Conservation (phyloP, 2,797 vertebrate species). For the Danio aesculapii region DNA sequence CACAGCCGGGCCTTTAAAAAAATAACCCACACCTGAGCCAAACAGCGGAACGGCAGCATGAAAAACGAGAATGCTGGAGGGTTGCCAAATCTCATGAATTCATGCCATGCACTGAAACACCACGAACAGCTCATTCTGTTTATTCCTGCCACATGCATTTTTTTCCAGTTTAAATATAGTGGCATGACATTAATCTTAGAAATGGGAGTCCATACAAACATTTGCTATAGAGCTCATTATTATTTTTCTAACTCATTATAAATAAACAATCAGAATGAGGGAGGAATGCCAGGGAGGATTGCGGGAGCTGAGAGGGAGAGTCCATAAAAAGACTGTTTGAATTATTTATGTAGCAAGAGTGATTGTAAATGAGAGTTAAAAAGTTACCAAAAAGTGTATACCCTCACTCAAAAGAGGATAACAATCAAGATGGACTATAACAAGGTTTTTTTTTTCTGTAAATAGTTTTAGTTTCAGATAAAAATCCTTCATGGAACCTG, state of each 20-base stretch:
- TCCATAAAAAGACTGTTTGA: constrained; percentile 13
- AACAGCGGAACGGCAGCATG: constrained; percentile 11
- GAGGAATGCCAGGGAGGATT: constrained; percentile 21
- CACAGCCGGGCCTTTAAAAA: constrained; percentile 33
- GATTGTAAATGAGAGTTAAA: not conserved
- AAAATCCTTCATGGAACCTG: too few species aligned
- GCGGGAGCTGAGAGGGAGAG: constrained; percentile 30
- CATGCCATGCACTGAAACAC: not conserved
- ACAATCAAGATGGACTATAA: too few species aligned
- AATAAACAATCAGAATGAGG: constrained; percentile 13
- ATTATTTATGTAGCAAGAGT: constrained; percentile 27
- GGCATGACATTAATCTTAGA: constrained; percentile 21
- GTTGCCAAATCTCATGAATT: constrained; percentile 31
- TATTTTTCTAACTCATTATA: constrained; percentile 12
- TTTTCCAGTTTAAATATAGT: constrained; percentile 2
- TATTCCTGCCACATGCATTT: constrained; percentile 4
- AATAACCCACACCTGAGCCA: constrained; percentile 40
- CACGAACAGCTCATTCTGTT: constrained; percentile 10
- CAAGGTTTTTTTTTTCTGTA: too few species aligned
- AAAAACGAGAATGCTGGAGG: constrained; percentile 8
- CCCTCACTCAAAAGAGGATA: not conserved
- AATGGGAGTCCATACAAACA: constrained; percentile 18
- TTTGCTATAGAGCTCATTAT: constrained; percentile 10
- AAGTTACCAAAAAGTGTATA: constrained; percentile 20
- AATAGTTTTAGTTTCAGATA: too few species aligned